Base-by-base conservation (phyloP, 2,797 vertebrate genomes). In the Urocyon cinereoargenteus region DNA sequence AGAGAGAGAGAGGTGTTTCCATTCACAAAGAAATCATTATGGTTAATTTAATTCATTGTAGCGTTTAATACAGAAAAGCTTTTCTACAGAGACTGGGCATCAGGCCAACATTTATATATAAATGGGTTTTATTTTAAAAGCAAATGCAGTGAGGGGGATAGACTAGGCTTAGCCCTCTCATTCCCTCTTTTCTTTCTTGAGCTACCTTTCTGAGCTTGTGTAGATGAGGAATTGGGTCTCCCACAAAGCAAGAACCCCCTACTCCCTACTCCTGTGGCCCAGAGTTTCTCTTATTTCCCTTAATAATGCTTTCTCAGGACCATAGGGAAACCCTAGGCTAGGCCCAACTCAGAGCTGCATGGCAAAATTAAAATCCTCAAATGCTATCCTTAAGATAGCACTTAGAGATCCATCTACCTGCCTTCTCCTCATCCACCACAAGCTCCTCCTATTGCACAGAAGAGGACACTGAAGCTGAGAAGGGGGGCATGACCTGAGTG, bases 41-140 rank as follows among this genome's bases (percentile, higher is more conserved):
- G 98, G 98, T 97, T 99, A 99, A 99, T 99, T 99, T 99, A 99
- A 99, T 99, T 99, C 98, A 99, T 98, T 99, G 98, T 99, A 99
- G 98, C 98, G 86, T 99, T 99, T 99, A 99, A 99, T 99, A 98
- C 98, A 99, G 98, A 99, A 99, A 99, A 99, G 98, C 98, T 99
- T 99, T 99, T 99, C 98, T 99, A 99, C 98, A 98, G 98, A 99
- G 98, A 98, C 98, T 98, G 99, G 99, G 99, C 98, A 98, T 98
- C 98, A 98, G 98, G 99, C 99, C 98, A 99, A 98, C 98, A 98
- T 98, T 99, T 99, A 98, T 99, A 98, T 98, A 99, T 98, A 99
- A 99, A 99, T 98, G 98, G 98, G 97, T 98, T 99, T 99, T 98
- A 98, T 99, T 98, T 99, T 98, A 98, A 99, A 99, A 99, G 98